Evolutionary conservation across 37 sponge, comb jelly and placozoan genomes (phyloP), one percentile per base, ranked within the genome.

Genomic region (Chondrilla cf. caribensis): DNA sequence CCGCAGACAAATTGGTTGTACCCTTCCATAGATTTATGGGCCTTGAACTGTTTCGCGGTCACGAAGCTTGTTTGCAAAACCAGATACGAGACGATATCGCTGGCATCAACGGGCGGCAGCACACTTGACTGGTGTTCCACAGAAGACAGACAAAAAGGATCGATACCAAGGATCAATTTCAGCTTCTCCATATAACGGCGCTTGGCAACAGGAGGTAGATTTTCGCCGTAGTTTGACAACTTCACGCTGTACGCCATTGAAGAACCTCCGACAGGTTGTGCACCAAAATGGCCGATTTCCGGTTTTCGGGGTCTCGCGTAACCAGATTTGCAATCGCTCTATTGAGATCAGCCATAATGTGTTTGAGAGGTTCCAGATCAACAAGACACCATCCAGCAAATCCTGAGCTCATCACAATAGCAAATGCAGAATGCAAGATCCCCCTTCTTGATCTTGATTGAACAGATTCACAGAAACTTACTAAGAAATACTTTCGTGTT

Each of bases 1-100:
- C 67, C 67, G 22, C 67, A 65, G 67, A 65, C 67, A 65, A 65
- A 65, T 65, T 65, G 67, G 67, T 65, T 65, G 67, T 65, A 65
- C 22, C 67, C 26, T n/a, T 65, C 67, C 67, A 25, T 65, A 26
- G 67, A 65, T n/a, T 65, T 65, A 65, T 65, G 67, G 22, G 67
- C 67, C 26, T 25, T 65, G 28, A 65, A 65, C 67, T 65, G 67
- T n/a, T 65, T 65, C 28, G 26, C 67, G 8, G 26, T 65, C 25
- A 65, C 67, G 28, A 65, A 65, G 67, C 67, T 65, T 24, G 67
- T 65, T 26, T 65, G 67, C 26, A 65, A 26, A 18, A 65, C 67
- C 14, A 65, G 67, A 26, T 65, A 65, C 14, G 67, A 65, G 8
- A 65, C 67, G 26, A 65, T 65, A 9, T 65, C 67, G 28, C 67